Conservation (phyloP, 2,113 vertebrate genomes). For the Cavia porcellus region DNA sequence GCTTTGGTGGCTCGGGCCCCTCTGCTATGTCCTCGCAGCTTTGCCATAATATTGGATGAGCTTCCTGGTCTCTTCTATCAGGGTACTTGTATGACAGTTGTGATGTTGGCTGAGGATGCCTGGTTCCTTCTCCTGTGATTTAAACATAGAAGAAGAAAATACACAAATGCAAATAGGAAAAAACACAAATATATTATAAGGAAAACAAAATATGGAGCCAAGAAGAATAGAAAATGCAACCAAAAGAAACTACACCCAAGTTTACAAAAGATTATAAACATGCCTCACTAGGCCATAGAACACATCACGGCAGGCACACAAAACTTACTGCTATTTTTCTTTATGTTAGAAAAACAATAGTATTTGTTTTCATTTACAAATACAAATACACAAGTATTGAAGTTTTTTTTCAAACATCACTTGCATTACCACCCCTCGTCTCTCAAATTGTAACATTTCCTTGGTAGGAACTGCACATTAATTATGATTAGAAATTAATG, state of each 20-base stretch:
- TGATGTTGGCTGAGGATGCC: not conserved
- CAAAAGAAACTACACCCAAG: not conserved
- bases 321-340: not conserved
- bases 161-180: rapidly evolving
- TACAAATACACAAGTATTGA: not conserved
- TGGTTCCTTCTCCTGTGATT: not conserved
- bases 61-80: too few species aligned
- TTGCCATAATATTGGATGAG: rapidly evolving
- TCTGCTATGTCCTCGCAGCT: rapidly evolving
- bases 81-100: not conserved
- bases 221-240: not conserved
- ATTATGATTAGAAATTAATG: not conserved
- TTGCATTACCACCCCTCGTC: rapidly evolving
- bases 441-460: too few species aligned
- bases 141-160: not conserved
- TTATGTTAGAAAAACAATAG: not conserved
- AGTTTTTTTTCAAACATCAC: not conserved
- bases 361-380: not conserved
- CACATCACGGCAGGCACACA: rapidly evolving
- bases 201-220: not conserved
- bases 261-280: not conserved
- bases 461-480: too few species aligned
- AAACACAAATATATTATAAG: not conserved
- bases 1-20: not conserved
- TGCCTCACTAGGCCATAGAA: rapidly evolving